phyloP scores from a whole-genome alignment of 2,797 vertebrate species.

The Falco rusticolus region DNA sequence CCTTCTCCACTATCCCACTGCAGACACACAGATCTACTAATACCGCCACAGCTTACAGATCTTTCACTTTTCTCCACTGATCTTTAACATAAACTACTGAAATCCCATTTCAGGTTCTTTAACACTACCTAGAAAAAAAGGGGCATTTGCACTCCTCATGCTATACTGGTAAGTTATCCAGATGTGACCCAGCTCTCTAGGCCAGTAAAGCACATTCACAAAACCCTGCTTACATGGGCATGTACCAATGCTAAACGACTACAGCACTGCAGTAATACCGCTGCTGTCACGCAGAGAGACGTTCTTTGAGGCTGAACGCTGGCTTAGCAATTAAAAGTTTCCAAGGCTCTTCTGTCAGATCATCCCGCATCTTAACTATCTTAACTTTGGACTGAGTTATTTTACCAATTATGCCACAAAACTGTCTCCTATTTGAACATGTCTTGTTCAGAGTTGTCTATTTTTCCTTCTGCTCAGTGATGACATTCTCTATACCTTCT shows the following conservation, averaged over 20 bases:
- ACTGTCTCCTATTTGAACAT: not conserved
- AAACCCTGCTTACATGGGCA: not conserved
- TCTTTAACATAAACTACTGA: not conserved
- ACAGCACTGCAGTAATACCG: not conserved
- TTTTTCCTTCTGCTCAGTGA: not conserved
- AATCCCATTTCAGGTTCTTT: not conserved
- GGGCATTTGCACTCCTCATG: too few species aligned
- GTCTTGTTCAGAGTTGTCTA: not conserved
- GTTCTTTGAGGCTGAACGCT: not conserved
- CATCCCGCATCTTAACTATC: not conserved
- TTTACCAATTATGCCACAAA: not conserved
- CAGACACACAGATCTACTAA: not conserved
- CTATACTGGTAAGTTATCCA: not conserved
- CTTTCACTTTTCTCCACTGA: not conserved
- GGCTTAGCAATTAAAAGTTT: not conserved
- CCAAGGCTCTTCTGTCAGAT: not conserved
- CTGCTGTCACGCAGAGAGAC: rapidly evolving
- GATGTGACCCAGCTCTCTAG: not conserved
- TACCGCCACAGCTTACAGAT: not conserved
- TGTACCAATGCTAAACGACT: not conserved
- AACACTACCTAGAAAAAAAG: not conserved
- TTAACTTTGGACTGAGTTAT: not conserved
- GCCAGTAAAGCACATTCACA: not conserved
- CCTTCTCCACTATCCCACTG: not conserved
- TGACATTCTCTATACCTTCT: not conserved